Evolutionary conservation across 2,797 vertebrate species (phyloP).

Genomic region (Tokudaia tokunoshimensis): DNA sequence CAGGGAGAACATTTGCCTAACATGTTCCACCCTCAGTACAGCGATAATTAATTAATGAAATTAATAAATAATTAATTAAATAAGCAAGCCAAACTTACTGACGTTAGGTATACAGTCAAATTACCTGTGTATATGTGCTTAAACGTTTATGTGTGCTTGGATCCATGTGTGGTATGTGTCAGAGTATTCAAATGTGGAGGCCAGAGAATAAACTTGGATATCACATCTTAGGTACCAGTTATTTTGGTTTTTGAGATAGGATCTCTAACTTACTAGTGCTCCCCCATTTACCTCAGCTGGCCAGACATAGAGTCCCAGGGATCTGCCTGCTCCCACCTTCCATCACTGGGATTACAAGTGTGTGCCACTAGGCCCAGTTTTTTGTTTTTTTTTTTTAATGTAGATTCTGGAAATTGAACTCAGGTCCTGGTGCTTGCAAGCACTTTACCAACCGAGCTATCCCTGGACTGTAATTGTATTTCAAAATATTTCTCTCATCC

Average conservation of each 20-base stretch:
- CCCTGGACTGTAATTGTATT: not conserved
- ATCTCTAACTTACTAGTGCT: not conserved
- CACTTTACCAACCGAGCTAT: not conserved
- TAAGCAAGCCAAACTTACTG: not conserved
- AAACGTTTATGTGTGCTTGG: not conserved
- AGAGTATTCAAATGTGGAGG: not conserved
- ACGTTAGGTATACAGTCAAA: not conserved
- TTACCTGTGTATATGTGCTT: not conserved
- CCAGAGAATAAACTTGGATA: not conserved
- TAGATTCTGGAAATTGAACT: not conserved
- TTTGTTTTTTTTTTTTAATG: not conserved
- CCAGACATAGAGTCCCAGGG: not conserved
- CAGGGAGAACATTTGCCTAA: not conserved
- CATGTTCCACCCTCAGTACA: not conserved
- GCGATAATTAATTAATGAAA: not conserved
- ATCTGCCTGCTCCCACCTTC: not conserved
- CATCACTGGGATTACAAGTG: not conserved
- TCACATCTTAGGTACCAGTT: not conserved
- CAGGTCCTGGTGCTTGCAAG: not conserved
- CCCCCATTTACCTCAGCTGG: not conserved
- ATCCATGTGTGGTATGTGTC: not conserved
- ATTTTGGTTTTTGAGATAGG: not conserved
- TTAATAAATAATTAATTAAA: not conserved
- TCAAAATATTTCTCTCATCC: constrained; percentile 29
- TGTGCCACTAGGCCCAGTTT: not conserved